Percentiles rank a stretch among this genome's conserved stretches.
These are phyloP conservation scores for Wasmannia auropunctata DNA, from an alignment of 1,140 invertebrate species.

Conservation along the genomic window DNA sequence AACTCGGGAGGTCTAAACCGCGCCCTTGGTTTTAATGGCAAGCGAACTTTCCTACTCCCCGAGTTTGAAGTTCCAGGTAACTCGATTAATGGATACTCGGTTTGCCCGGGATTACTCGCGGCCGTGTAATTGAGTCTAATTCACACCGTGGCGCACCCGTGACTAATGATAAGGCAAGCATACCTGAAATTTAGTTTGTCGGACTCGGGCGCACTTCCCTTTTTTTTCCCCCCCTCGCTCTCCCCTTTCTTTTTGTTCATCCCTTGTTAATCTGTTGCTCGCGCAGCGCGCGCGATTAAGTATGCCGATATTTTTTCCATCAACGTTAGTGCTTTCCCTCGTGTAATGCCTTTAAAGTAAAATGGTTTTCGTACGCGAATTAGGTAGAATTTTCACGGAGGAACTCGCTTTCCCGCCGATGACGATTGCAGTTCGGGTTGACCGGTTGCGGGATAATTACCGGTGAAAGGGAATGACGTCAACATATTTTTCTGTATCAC, in stretches of 20 bases:
- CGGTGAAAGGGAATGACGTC: slow-evolving; percentile 20
- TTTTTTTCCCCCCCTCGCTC: not conserved
- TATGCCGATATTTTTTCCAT: slow-evolving; percentile 2
- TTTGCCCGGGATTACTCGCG: slow-evolving; percentile 72
- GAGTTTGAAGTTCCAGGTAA: slow-evolving; percentile 73
- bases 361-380: slow-evolving; percentile 6
- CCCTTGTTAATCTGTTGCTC: slow-evolving; percentile 40
- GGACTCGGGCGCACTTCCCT: slow-evolving; percentile 13
- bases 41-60: slow-evolving; percentile 68
- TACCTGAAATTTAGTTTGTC: slow-evolving; percentile 65
- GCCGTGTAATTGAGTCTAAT: slow-evolving; percentile 73
- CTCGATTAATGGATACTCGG: slow-evolving; percentile 74
- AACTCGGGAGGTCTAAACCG: slow-evolving; percentile 68
- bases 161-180: slow-evolving; percentile 69
- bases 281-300: slow-evolving; percentile 30
- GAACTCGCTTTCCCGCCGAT: slow-evolving; percentile 1
- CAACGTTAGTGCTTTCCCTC: no score
- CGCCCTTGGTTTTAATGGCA: slow-evolving; percentile 71
- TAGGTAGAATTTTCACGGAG: not conserved
- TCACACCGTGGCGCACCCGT: slow-evolving; percentile 69
- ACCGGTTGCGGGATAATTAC: slow-evolving; percentile 27
- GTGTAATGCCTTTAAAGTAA: slow-evolving; percentile 29
- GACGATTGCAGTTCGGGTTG: slow-evolving; percentile 6
- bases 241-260: not conserved
- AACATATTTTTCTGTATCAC: not conserved